phyloP scores from a whole-genome alignment of 1,140 invertebrate species.

The Helicoverpa zea region DNA sequence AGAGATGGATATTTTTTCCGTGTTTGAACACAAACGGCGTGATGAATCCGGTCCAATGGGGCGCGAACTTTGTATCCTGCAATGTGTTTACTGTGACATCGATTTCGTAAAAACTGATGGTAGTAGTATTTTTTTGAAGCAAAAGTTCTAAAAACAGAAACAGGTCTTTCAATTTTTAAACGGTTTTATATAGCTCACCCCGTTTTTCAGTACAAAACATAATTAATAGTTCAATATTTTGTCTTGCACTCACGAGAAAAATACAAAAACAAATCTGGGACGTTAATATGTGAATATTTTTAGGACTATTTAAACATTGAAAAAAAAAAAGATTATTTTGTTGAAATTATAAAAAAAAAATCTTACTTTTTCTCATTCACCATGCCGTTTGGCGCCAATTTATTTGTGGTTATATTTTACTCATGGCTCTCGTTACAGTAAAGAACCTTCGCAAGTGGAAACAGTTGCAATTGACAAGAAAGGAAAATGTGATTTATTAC shows the following conservation, averaged over 20 bases:
- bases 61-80: conserved; percentile 1
- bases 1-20: neutral
- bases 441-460: conserved; percentile 15
- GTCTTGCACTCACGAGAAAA: too few relatives aligned
- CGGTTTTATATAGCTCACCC: too few relatives aligned
- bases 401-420: conserved; percentile 35
- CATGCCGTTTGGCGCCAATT: neutral
- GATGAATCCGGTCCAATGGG: conserved; percentile 27
- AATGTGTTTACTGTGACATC: neutral
- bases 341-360: neutral
- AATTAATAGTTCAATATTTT: too few relatives aligned
- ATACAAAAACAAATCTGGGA: too few relatives aligned
- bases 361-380: neutral
- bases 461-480: conserved; percentile 44
- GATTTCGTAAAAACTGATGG: neutral
- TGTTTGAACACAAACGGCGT: conserved; percentile 32
- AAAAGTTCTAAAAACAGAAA: too few relatives aligned
- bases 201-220: too few relatives aligned
- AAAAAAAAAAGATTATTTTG: neutral
- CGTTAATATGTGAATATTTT: too few relatives aligned
- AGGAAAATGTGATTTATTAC: conserved; percentile 36
- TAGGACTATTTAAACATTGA: too few relatives aligned
- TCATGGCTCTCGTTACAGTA: neutral
- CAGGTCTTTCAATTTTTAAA: too few relatives aligned
- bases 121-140: too few relatives aligned